These are phyloP conservation scores for Sebastes steindachneri DNA, from an alignment of 2,797 vertebrate species.

Conservation along the genomic window DNA sequence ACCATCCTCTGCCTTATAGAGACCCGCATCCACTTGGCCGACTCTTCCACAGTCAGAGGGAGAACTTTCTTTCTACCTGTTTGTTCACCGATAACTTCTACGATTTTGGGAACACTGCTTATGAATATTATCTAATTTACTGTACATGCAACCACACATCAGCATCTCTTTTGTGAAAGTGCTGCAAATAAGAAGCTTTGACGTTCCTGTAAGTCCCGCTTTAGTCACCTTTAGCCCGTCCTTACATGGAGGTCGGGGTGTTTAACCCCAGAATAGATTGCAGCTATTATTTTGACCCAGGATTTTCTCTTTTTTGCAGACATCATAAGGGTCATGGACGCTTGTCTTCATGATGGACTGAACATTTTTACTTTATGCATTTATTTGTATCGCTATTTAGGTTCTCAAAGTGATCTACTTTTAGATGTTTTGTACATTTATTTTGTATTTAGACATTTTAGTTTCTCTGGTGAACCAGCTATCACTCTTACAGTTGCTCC, in stretches of 20 bases:
- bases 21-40: conserved; percentile 62
- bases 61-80: conserved; percentile 40
- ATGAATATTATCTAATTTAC: not conserved
- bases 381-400: not conserved
- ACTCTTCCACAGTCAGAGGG: conserved; percentile 27
- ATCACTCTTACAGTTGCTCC: not conserved
- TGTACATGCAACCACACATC: not conserved
- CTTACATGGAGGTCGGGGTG: not conserved
- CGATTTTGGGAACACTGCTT: not conserved
- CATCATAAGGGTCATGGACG: conserved; percentile 4
- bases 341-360: conserved; percentile 9
- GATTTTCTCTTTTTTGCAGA: conserved; percentile 12
- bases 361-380: not conserved
- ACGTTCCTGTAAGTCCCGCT: not conserved
- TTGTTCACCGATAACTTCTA: conserved; percentile 30
- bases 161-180: not conserved
- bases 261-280: conserved; percentile 37
- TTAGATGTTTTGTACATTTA: not conserved
- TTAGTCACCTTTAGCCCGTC: conserved; percentile 1
- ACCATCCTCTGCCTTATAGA: conserved; percentile 69
- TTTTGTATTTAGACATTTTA: not conserved
- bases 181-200: conserved; percentile 3
- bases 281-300: conserved; percentile 15
- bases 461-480: not conserved
- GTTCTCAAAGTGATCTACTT: not conserved